Percentiles rank a stretch among this genome's conserved stretches.
These are phyloP conservation scores for Scylla paramamosain DNA, from an alignment of 1,140 invertebrate genomes.

Conservation along the genomic window DNA sequence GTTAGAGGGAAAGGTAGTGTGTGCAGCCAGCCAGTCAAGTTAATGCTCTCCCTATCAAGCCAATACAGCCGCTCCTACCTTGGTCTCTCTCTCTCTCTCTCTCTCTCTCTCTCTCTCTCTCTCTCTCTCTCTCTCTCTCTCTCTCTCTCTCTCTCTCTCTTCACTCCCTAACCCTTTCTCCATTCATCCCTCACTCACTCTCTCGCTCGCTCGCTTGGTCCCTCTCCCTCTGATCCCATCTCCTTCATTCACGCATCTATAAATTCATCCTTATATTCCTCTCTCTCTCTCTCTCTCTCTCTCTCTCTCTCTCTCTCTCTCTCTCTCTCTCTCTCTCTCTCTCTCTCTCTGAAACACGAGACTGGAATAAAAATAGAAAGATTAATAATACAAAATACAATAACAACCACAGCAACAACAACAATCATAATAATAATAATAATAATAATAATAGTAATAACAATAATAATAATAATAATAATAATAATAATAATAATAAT, in stretches of 20 bases:
- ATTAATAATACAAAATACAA: no score
- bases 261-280: neutral
- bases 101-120: slow-evolving; percentile 20
- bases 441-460: no score
- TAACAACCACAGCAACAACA: no score
- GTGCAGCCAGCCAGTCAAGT: neutral
- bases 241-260: neutral
- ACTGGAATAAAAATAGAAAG: no score
- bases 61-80: neutral
- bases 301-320: slow-evolving; percentile 16
- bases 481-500: no score
- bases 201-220: neutral
- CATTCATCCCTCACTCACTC: neutral
- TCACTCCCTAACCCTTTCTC: neutral
- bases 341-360: no score
- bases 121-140: neutral
- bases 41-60: slow-evolving; percentile 11
- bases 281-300: no score
- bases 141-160: no score
- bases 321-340: no score
- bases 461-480: no score
- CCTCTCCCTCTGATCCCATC: neutral
- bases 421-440: no score
- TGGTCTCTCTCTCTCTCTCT: neutral
- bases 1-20: neutral